phyloP scores from a whole-genome alignment of 1,140 invertebrate species.

The Drosophila ogumai region DNA sequence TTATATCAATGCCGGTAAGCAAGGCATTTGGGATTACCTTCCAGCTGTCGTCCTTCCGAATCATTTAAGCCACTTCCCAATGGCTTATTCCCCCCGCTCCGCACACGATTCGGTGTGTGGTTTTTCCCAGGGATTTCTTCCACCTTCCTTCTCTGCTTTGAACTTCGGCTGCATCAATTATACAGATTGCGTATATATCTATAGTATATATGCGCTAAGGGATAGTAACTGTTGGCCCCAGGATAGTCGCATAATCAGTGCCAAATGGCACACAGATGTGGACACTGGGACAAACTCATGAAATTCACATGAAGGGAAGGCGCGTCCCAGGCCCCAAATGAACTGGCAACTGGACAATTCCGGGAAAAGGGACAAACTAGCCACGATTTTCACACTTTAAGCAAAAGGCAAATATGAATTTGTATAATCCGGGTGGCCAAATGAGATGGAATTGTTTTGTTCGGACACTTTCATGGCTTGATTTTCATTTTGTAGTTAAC shows the following conservation, averaged over 20 bases:
- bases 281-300: slow-evolving; percentile 54
- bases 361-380: not conserved
- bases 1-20: slow-evolving; percentile 10
- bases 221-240: slow-evolving; percentile 12
- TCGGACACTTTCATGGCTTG: slow-evolving; percentile 54
- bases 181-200: slow-evolving; percentile 58
- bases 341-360: not conserved
- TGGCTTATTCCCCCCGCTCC: slow-evolving; percentile 36
- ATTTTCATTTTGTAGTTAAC: slow-evolving; percentile 75
- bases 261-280: slow-evolving; percentile 38
- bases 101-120: slow-evolving; percentile 1
- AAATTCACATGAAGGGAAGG: slow-evolving; percentile 69
- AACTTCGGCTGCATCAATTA: slow-evolving; percentile 59
- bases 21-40: slow-evolving; percentile 6
- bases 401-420: slow-evolving; percentile 18
- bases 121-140: slow-evolving; percentile 8
- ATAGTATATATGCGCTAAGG: not conserved
- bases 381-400: slow-evolving; percentile 19
- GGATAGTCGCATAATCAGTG: slow-evolving; percentile 70
- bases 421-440: slow-evolving; percentile 19
- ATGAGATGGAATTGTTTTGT: slow-evolving; percentile 53
- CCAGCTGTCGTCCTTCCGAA: slow-evolving; percentile 10
- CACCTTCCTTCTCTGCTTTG: not conserved
- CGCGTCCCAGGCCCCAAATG: not conserved
- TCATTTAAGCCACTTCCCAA: slow-evolving; percentile 40